phyloP scores from a whole-genome alignment of 1,140 invertebrate genomes.

The Brachionus paranguensis region DNA sequence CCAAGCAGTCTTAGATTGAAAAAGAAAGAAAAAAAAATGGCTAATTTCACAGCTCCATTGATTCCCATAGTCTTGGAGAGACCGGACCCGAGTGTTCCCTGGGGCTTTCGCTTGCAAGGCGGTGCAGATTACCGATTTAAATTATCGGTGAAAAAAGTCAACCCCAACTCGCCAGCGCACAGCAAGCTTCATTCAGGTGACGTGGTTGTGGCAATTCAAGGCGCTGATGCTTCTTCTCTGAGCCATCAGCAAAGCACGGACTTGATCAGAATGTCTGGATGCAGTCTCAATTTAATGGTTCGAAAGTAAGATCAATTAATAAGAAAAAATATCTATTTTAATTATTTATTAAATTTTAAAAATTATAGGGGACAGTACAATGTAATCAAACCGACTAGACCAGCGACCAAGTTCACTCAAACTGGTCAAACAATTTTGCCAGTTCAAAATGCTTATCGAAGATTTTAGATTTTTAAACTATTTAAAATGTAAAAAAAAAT shows the following conservation, averaged over 20 bases:
- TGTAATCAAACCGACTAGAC: slow-evolving; percentile 36
- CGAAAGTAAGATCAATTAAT: background rate
- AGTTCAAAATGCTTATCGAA: slow-evolving; percentile 36
- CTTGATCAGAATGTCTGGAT: slow-evolving; percentile 24
- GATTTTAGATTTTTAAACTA: background rate
- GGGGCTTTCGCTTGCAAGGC: slow-evolving; percentile 34
- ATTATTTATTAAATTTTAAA: background rate
- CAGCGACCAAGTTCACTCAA: slow-evolving; percentile 34
- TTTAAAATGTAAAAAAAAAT: background rate
- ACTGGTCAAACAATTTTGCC: slow-evolving; percentile 35
- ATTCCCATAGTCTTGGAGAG: slow-evolving; percentile 14
- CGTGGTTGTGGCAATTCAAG: slow-evolving; percentile 29
- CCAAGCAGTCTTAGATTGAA: background rate
- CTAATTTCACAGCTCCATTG: slow-evolving; percentile 25
- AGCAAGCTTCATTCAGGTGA: slow-evolving; percentile 22
- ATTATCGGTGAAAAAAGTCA: slow-evolving; percentile 33
- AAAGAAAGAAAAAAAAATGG: background rate
- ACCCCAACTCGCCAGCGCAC: slow-evolving; percentile 18
- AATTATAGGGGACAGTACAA: slow-evolving; percentile 25
- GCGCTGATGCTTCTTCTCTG: background rate
- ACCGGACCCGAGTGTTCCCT: slow-evolving; percentile 7
- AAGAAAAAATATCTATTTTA: background rate
- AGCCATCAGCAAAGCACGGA: slow-evolving; percentile 31
- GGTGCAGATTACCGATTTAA: slow-evolving; percentile 20
- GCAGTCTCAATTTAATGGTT: slow-evolving; percentile 5